These are phyloP conservation scores for Limnephilus marmoratus DNA, from an alignment of 2,888 invertebrate genomes.

Conservation along the genomic window DNA sequence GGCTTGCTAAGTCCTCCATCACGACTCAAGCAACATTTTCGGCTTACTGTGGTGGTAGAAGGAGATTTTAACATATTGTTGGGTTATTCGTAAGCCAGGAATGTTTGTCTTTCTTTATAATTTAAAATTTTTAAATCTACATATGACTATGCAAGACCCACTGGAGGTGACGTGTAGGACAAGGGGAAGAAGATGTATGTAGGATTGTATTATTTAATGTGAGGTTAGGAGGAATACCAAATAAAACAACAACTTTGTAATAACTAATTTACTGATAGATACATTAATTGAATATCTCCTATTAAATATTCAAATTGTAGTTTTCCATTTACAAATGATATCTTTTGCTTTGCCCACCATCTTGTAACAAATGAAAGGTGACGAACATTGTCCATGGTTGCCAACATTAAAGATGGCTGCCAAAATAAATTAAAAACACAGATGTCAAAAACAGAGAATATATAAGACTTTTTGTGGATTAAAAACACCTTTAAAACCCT, in stretches of 20 bases:
- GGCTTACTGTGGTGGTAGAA: no score
- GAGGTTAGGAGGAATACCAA: neutral
- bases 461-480: no score
- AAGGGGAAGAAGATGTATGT: no score
- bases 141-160: no score
- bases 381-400: neutral
- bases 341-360: slow-evolving; percentile 13
- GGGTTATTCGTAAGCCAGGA: no score
- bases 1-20: no score
- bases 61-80: no score
- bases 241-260: slow-evolving; percentile 41
- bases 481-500: no score
- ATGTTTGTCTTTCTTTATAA: no score
- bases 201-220: neutral
- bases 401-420: neutral
- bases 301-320: slow-evolving; percentile 36
- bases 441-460: neutral
- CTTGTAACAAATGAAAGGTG: slow-evolving; percentile 28
- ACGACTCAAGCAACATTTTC: no score
- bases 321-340: slow-evolving; percentile 44
- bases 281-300: slow-evolving; percentile 36
- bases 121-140: no score
- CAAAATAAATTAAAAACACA: neutral
- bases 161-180: no score
- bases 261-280: slow-evolving; percentile 50